Evolutionary conservation across 2,797 vertebrate species (phyloP).

Genomic region (Poecilia wingei): DNA sequence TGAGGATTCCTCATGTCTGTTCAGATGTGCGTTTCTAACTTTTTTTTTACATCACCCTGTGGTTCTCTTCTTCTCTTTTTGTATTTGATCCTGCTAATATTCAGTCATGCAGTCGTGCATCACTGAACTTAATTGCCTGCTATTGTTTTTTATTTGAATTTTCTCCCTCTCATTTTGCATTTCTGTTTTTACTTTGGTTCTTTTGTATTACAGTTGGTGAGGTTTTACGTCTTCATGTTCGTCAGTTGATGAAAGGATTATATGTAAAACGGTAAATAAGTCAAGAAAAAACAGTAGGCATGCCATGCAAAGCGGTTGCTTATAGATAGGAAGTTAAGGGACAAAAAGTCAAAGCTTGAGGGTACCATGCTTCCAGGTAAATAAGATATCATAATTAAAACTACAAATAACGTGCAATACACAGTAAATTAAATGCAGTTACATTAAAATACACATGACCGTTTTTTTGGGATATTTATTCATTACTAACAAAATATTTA

Average conservation of each 20-base stretch:
- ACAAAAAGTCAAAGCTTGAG: background rate
- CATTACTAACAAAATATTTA: background rate
- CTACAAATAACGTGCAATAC: background rate
- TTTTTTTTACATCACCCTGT: background rate
- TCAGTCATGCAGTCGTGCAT: background rate
- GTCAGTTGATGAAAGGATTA: background rate
- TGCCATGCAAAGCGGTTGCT: background rate
- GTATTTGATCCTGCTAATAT: background rate
- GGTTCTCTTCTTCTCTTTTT: background rate
- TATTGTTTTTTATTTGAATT: background rate
- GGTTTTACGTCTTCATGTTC: background rate
- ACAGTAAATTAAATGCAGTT: background rate
- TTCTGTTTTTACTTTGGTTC: background rate
- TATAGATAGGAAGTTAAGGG: background rate
- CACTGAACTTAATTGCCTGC: background rate
- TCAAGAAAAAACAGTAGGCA: background rate
- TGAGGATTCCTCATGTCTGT: background rate
- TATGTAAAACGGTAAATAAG: background rate
- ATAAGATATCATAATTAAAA: background rate
- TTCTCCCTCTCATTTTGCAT: background rate
- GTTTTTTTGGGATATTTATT: background rate
- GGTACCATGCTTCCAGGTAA: background rate
- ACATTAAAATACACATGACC: background rate
- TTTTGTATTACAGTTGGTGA: background rate
- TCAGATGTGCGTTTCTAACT: background rate